Evolutionary conservation across 2,888 invertebrate genomes (phyloP), one percentile per base, ranked within the genome.

Genomic region (Frankliniella intonsa): DNA sequence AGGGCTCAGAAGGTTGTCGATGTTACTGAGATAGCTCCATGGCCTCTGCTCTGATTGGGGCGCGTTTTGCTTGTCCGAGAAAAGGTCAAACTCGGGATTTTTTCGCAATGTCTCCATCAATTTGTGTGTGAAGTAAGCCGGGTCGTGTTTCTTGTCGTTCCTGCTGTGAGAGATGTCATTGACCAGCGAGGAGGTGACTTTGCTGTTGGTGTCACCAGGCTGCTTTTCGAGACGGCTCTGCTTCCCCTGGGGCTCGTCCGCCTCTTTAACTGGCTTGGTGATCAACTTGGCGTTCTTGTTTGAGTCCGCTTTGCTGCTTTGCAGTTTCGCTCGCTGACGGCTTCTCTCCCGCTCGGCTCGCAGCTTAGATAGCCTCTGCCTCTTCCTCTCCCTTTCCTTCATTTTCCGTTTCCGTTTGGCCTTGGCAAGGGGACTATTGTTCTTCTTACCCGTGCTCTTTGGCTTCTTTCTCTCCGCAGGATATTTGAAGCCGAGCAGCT

Each of bases 371-470:
- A 76, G 69, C 2, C 25, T 22, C 22, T 10, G 22, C 10, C 69
- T 22, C 25, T 76, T 83, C 10, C 25, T 22, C 69, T 76, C 69
- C 22, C 69, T 22, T 25, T 76, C 69, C 69, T 76, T 19, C 69
- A 69, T 69, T 22, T 69, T 76, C 22, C 69, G 69, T 25, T 76
- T 76, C 22, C 69, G n/a, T 25, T 76, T 76, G 69, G 69, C 69
- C 69, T 76, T 76, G 25, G 69, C 69, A 1, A 76, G 69, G 25
- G 69, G 69, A 22, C 69, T 76, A 25, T 76, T 76, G 69, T 76
- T 76, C 69, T 76, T 76, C 69, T 76, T 76, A 10, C 69, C 11
- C 9, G 22, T 12, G 2, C 25, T 25, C 69, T 76, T 76, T 10
- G 69, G 69, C 69, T 76, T 76, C 25, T 76, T 76, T 25, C 69